A percentile compares a stretch with the other conserved stretches of the same genome.
phyloP scores from a whole-genome alignment of 2,113 vertebrate species.

The Cavia aperea region DNA sequence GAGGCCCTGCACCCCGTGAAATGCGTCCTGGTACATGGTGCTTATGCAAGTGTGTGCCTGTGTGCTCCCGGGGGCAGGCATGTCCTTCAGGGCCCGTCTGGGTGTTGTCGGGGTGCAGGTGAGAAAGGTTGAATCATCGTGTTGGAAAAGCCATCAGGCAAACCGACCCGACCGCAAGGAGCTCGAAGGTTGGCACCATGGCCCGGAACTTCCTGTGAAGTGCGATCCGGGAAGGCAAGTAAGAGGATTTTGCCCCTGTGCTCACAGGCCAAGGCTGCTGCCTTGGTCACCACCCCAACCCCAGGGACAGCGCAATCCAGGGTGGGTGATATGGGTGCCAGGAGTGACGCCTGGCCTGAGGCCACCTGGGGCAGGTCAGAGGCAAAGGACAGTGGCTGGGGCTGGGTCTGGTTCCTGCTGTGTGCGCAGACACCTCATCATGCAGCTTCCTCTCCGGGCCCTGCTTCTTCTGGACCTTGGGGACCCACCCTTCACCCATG shows the following conservation, averaged over 20 bases:
- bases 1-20: background rate
- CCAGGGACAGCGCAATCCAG: background rate
- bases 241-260: background rate
- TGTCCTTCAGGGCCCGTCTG: background rate
- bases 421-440: background rate
- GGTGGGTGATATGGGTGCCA: background rate
- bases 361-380: background rate
- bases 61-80: background rate
- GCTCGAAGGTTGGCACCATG: background rate
- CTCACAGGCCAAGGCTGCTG: no score
- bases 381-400: background rate
- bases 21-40: background rate
- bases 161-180: background rate
- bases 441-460: background rate
- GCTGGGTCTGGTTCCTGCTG: background rate
- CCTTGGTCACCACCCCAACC: background rate
- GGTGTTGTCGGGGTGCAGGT: background rate
- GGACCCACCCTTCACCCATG: background rate
- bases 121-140: background rate
- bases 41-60: background rate
- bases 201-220: background rate
- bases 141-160: background rate
- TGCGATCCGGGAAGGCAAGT: background rate
- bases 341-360: background rate
- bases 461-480: background rate